Evolutionary conservation across 2,797 vertebrate species (phyloP).

Genomic region (Arvicola amphibius): DNA sequence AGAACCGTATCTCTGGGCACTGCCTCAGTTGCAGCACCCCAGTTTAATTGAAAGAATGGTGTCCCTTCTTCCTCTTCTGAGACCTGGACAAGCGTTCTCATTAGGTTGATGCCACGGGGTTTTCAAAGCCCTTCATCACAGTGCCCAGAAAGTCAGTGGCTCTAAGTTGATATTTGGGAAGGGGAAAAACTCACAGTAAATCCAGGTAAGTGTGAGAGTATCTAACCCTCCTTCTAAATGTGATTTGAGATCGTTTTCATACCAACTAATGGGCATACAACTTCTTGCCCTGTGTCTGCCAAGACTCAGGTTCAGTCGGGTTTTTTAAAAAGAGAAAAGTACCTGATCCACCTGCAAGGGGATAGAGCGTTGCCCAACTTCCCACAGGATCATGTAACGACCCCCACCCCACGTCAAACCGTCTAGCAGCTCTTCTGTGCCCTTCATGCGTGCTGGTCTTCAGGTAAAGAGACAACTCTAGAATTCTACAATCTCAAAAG

Average conservation of each 20-base stretch:
- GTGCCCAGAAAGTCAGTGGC: constrained; percentile 23
- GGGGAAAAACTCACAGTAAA: constrained; percentile 58
- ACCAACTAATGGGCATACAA: background rate
- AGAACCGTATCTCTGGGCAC: background rate
- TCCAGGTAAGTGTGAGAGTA: constrained; percentile 22
- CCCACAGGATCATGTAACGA: constrained; percentile 12
- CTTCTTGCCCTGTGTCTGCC: background rate
- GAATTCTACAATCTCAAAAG: background rate
- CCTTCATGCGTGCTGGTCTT: background rate
- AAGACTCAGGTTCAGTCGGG: background rate
- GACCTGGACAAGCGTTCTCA: background rate
- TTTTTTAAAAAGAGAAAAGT: background rate
- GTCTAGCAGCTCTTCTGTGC: background rate
- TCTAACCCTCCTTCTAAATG: constrained; percentile 21
- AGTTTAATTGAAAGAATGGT: background rate
- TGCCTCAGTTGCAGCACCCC: too few species aligned
- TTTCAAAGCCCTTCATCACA: constrained; percentile 59
- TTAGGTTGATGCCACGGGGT: background rate
- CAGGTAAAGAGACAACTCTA: background rate
- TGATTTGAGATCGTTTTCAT: background rate
- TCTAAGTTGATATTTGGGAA: constrained; percentile 53
- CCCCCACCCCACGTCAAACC: background rate
- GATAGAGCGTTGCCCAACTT: constrained; percentile 4
- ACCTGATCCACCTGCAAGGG: background rate
- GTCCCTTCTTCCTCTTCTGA: background rate